Evolutionary conservation across 2,113 vertebrate genomes (phyloP), one percentile per base, ranked within the genome.

Genomic region (Chaenocephalus aceratus): DNA sequence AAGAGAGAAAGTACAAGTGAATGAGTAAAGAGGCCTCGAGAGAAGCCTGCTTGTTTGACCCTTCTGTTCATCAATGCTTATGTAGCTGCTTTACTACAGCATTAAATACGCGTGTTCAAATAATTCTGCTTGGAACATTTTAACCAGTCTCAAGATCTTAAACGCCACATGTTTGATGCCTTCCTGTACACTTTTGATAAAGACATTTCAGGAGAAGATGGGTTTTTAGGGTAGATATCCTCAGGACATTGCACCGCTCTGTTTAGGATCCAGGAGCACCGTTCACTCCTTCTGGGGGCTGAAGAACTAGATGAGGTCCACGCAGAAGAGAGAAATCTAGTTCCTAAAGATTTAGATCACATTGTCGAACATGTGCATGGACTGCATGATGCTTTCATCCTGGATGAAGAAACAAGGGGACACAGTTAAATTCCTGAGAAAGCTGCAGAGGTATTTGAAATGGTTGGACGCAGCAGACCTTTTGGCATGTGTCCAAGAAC

Each of bases 361-460:
- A 0, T 96, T 95, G 91, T 98, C 97, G 62, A 98, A 98, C 90
- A 99, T 95, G 85, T 97, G 95, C 96, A 98, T 97, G 95, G 97
- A 97, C 83, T 96, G 93, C 96, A 98, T 97, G 93, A 98, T 97
- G 92, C 97, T 97, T 86, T 97, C 97, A 1, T 98, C 97, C 97
- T 99, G 88, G 13, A 82, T 21, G 70, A 21, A 62, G 52, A 23
- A 70, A 49, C 36, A 67, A 75, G 63, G 0, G 1, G 34, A 46
- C 2, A 10, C 41, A 57, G 16, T 44, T 9, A 1, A 5, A 1
- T 21, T 10, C 54, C 52, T 75, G 44, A 3, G n/a, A 3, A 9
- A 57, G 57, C 30, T 36, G 62, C 26, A 10, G 14, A 16, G 60
- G 1, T 14, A 48, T 59, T 63, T 95, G 13, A 70, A 48, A 36